Evolutionary conservation across 2,113 vertebrate species (phyloP).

Genomic region (Chaetodon trifascialis): DNA sequence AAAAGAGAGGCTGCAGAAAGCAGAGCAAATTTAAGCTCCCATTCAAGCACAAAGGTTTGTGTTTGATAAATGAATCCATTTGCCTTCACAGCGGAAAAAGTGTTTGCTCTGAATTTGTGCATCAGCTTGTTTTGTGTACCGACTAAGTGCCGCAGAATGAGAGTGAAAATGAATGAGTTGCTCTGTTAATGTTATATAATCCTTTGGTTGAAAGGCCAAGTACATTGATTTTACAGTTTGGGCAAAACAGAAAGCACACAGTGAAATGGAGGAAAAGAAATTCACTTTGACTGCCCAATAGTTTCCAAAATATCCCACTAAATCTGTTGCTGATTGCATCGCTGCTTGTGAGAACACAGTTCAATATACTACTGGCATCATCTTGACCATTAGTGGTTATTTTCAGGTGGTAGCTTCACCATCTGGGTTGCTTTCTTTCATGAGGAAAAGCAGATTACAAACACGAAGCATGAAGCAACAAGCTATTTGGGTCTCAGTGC

Average conservation of each 20-base stretch:
- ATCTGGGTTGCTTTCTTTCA: background rate
- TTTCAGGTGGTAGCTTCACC: background rate
- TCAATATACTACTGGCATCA: background rate
- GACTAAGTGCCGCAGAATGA: background rate
- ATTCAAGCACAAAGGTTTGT: background rate
- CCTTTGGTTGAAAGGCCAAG: background rate
- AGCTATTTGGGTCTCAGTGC: background rate
- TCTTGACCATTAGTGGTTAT: background rate
- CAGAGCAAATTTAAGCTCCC: background rate
- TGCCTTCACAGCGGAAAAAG: background rate
- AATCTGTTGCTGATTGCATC: background rate
- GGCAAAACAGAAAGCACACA: background rate
- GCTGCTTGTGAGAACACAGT: background rate
- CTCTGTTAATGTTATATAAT: background rate
- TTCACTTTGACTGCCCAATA: background rate
- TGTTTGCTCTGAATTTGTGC: constrained; percentile 2
- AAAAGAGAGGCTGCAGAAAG: constrained; percentile 17
- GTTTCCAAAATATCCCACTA: background rate
- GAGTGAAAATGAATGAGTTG: background rate
- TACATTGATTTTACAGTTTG: background rate
- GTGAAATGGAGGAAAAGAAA: background rate
- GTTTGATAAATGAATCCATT: constrained; percentile 16
- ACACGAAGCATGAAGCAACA: background rate
- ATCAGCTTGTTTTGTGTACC: background rate
- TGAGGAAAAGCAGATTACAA: background rate